phyloP scores from a whole-genome alignment of 2,888 invertebrate species.

The Ectemnius cavifrons region DNA sequence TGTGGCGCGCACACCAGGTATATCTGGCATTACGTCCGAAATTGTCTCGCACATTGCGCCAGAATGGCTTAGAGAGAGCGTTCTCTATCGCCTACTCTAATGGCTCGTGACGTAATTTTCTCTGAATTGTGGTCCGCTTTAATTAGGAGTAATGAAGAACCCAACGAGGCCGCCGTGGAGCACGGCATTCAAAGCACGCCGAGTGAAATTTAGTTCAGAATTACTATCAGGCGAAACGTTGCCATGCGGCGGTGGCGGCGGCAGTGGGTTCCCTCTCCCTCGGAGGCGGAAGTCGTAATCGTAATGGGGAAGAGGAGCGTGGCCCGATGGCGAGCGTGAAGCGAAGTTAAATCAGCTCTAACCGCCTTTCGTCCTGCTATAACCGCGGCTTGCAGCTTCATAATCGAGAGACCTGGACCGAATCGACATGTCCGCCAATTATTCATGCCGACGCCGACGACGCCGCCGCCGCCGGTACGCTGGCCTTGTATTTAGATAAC shows the following conservation, averaged over 20 bases:
- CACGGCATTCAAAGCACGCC: neutral
- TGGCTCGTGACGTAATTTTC: conserved; percentile 5
- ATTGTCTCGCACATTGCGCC: neutral
- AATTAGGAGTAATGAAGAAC: conserved; percentile 2
- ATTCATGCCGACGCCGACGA: conserved; percentile 49
- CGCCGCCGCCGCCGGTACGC: neutral
- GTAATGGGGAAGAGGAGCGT: conserved; percentile 27
- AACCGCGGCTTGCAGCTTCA: conserved; percentile 15
- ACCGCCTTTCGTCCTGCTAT: conserved; percentile 50
- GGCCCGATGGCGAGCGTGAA: conserved; percentile 28
- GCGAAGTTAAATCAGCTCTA: conserved; percentile 40
- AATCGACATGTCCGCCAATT: conserved; percentile 59
- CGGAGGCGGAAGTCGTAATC: neutral
- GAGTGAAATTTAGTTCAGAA: neutral
- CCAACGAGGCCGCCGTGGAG: too few relatives aligned
- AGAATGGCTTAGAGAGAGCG: neutral
- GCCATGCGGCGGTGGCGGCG: too few relatives aligned
- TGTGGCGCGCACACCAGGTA: neutral
- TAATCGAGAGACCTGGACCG: conserved; percentile 44
- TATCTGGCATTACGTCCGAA: neutral
- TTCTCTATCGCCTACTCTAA: neutral
- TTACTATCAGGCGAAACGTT: neutral
- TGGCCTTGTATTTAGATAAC: neutral
- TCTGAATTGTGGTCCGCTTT: neutral
- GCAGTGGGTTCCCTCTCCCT: too few relatives aligned